phyloP scores from a whole-genome alignment of 2,113 vertebrate species.

The Tragulus kanchil region DNA sequence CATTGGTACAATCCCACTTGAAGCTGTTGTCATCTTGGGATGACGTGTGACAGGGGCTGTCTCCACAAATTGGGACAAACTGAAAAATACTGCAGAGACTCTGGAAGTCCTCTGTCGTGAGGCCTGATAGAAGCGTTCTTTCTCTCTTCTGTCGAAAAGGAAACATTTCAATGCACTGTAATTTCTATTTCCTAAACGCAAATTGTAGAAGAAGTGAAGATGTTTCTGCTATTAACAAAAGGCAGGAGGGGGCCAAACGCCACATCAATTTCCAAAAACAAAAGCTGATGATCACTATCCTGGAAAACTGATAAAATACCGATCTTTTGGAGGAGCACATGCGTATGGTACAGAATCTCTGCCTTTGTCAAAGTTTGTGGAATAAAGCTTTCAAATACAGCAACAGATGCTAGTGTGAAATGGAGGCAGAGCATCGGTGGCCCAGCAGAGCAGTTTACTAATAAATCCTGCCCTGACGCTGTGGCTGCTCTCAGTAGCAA shows the following conservation, averaged over 20 bases:
- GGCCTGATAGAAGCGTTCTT: background rate
- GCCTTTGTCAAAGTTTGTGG: slow-evolving; percentile 67
- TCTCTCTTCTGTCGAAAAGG: background rate
- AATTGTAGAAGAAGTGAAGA: background rate
- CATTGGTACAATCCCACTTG: background rate
- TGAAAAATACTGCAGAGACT: slow-evolving; percentile 49
- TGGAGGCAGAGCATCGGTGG: slow-evolving; percentile 75
- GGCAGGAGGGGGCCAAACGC: background rate
- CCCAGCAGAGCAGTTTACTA: slow-evolving; percentile 81
- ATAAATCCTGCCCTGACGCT: slow-evolving; percentile 87
- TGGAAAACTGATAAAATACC: slow-evolving; percentile 62
- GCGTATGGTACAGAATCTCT: slow-evolving; percentile 41
- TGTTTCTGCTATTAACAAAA: slow-evolving; percentile 22
- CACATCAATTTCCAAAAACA: slow-evolving; percentile 75
- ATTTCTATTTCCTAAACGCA: slow-evolving; percentile 22
- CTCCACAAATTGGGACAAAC: slow-evolving; percentile 33
- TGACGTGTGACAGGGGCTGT: slow-evolving; percentile 25
- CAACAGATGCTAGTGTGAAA: slow-evolving; percentile 85
- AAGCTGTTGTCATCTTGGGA: background rate
- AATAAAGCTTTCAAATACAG: slow-evolving; percentile 78
- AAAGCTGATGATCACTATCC: slow-evolving; percentile 67
- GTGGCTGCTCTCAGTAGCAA: slow-evolving; percentile 85
- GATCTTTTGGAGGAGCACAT: slow-evolving; percentile 60
- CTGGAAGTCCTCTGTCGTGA: background rate
- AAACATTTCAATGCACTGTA: background rate